Conservation (phyloP, 1,140 invertebrate species). For the Hylaeus anthracinus region DNA sequence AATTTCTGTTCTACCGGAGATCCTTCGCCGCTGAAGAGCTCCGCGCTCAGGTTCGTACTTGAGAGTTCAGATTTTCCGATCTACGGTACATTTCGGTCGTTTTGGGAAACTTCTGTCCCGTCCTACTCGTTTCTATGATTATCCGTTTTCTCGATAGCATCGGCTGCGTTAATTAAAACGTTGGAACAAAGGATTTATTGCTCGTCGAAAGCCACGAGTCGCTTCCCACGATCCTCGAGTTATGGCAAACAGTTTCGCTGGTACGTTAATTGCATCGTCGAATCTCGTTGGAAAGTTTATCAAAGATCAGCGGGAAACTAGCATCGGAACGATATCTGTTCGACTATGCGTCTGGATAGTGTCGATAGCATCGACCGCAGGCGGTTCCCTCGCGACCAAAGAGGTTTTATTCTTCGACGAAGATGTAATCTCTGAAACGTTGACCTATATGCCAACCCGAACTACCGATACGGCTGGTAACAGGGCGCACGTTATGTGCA, state of each 20-base stretch:
- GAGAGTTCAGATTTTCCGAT: too few relatives aligned
- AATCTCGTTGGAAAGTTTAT: slow-evolving; percentile 16
- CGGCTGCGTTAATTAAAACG: not conserved
- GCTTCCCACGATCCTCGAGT: not conserved
- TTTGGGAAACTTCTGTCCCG: too few relatives aligned
- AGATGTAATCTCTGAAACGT: slow-evolving; percentile 52
- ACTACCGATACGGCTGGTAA: slow-evolving; percentile 1
- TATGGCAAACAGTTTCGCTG: not conserved
- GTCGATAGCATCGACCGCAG: slow-evolving; percentile 46
- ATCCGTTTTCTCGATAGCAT: not conserved
- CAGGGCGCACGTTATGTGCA: not conserved
- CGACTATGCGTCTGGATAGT: slow-evolving; percentile 32
- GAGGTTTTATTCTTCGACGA: slow-evolving; percentile 25
- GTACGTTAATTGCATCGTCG: slow-evolving; percentile 15
- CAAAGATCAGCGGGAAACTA: slow-evolving; percentile 4
- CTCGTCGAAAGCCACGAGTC: not conserved
- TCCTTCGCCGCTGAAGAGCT: not conserved
- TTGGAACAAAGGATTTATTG: not conserved
- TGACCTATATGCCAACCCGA: slow-evolving; percentile 35
- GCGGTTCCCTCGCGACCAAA: not conserved
- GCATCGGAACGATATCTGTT: slow-evolving; percentile 4
- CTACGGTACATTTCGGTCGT: too few relatives aligned
- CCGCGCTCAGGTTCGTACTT: not conserved
- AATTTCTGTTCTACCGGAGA: slow-evolving; percentile 37
- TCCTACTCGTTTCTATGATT: too few relatives aligned